phyloP scores from a whole-genome alignment of 2,797 vertebrate genomes.

The Limosa lapponica region DNA sequence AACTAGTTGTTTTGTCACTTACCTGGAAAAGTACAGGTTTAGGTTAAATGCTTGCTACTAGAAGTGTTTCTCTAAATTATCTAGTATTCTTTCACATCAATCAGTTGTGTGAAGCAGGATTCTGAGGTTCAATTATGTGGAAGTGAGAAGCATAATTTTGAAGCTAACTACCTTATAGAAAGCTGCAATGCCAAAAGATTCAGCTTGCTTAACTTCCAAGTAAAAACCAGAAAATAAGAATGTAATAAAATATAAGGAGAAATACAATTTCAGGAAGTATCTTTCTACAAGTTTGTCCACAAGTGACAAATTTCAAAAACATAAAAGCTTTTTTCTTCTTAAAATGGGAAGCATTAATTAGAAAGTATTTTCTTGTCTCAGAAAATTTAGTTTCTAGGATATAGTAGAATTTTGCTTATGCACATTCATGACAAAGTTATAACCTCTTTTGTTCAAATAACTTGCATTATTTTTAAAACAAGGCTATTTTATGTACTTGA shows the following conservation, averaged over 20 bases:
- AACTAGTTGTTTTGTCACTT: neutral
- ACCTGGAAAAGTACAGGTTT: neutral
- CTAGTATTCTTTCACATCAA: neutral
- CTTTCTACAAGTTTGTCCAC: neutral
- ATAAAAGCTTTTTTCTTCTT: neutral
- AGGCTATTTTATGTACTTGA: neutral
- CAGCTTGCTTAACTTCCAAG: neutral
- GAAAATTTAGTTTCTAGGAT: neutral
- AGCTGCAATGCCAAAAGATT: neutral
- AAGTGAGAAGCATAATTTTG: neutral
- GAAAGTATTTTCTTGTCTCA: neutral
- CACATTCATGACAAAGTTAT: neutral
- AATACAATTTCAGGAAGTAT: neutral
- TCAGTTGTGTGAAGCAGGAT: neutral
- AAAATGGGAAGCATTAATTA: neutral
- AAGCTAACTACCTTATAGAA: neutral
- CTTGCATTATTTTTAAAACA: neutral
- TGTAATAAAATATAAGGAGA: neutral
- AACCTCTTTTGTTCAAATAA: neutral
- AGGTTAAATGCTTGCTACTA: neutral
- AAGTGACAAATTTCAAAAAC: neutral
- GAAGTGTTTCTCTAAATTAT: neutral
- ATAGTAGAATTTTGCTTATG: neutral
- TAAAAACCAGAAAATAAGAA: neutral
- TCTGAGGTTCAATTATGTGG: neutral